These are phyloP conservation scores for Hirudinaria manillensis DNA, from an alignment of 2,888 invertebrate genomes.

Conservation along the genomic window DNA sequence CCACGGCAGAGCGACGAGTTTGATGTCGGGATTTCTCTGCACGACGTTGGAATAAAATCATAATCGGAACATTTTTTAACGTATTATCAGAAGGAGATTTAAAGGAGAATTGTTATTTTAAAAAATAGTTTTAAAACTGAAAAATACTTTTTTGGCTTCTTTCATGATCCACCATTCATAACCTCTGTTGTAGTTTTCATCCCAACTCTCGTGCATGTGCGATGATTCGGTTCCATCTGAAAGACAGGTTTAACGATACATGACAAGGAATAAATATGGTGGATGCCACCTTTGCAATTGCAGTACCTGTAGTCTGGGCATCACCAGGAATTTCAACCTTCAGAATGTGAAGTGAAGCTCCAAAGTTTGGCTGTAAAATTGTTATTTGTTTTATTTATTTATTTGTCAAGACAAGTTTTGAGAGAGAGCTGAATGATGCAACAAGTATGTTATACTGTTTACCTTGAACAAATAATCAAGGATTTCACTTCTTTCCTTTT, in stretches of 20 bases:
- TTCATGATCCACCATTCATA: conserved; percentile 51
- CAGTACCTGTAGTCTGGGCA: conserved; percentile 52
- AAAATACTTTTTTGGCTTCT: conserved; percentile 44
- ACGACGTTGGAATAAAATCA: too few species aligned
- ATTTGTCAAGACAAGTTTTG: too few species aligned
- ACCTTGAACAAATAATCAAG: too few species aligned
- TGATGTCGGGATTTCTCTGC: conserved; percentile 53
- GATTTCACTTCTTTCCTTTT: too few species aligned
- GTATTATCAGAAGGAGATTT: not conserved
- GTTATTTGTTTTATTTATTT: too few species aligned
- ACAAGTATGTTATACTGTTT: too few species aligned
- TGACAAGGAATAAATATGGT: too few species aligned
- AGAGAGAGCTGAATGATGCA: too few species aligned
- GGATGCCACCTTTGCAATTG: too few species aligned
- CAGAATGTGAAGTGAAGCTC: conserved; percentile 51
- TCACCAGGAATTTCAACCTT: conserved; percentile 55
- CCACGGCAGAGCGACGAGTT: conserved; percentile 54
- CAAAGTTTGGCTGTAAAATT: conserved; percentile 51
- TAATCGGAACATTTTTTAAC: too few species aligned
- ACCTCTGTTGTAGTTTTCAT: conserved; percentile 48
- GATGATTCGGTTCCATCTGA: conserved; percentile 52
- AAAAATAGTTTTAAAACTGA: too few species aligned
- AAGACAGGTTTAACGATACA: too few species aligned
- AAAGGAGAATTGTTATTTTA: not conserved
- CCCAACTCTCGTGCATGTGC: conserved; percentile 52